Evolutionary conservation across 2,888 invertebrate genomes (phyloP).

Genomic region (Cepaea hortensis): DNA sequence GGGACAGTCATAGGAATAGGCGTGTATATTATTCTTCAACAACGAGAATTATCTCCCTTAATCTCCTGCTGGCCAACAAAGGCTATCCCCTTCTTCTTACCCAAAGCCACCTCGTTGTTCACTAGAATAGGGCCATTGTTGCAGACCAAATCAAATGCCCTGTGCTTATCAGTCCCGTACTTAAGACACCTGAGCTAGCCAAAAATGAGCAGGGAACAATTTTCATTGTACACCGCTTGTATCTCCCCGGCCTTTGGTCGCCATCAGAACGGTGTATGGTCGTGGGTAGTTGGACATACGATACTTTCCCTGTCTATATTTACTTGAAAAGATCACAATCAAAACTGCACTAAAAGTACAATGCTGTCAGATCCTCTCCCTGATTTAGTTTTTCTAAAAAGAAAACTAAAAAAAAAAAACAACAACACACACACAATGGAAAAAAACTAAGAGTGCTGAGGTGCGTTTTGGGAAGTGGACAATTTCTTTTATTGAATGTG

Average conservation of each 20-base stretch:
- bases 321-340: slow-evolving; percentile 17
- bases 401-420: not conserved
- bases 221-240: slow-evolving; percentile 10
- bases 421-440: not conserved
- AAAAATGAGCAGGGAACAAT: slow-evolving; percentile 31
- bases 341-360: not conserved
- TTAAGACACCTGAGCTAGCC: not conserved
- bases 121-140: slow-evolving; percentile 6
- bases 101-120: not conserved
- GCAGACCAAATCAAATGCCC: not conserved
- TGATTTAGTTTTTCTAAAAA: not conserved
- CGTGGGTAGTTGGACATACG: not conserved
- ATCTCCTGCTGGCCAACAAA: slow-evolving; percentile 34
- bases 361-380: not conserved
- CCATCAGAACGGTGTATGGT: slow-evolving; percentile 10
- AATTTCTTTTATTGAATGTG: too few relatives aligned
- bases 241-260: slow-evolving; percentile 12
- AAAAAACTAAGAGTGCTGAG: not conserved
- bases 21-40: not conserved
- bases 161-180: slow-evolving; percentile 1
- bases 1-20: slow-evolving; percentile 1
- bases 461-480: too few relatives aligned
- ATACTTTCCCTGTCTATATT: slow-evolving; percentile 10
- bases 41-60: slow-evolving; percentile 16
- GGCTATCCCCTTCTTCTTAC: not conserved